Evolutionary conservation across 2,797 vertebrate species (phyloP).

Genomic region (Cynodonichthys magdalenae): DNA sequence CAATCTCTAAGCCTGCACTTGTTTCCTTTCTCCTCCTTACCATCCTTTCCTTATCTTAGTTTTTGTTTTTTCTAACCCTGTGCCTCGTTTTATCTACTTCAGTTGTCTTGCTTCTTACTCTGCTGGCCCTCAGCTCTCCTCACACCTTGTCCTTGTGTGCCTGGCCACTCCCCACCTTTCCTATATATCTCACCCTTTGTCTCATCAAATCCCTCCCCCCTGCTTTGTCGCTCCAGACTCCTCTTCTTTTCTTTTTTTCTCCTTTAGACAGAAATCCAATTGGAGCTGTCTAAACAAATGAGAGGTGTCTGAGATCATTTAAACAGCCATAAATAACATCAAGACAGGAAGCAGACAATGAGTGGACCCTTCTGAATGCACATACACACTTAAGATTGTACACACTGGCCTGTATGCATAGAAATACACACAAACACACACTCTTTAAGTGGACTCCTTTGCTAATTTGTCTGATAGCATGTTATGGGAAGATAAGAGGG

Average conservation of each 20-base stretch:
- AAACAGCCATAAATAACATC: conserved; percentile 78
- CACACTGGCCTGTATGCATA: conserved; percentile 7
- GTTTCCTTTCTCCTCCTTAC: conserved; percentile 19
- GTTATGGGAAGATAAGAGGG: conserved; percentile 70
- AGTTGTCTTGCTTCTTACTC: conserved; percentile 19
- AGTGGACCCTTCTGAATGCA: conserved; percentile 54
- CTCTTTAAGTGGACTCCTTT: conserved; percentile 63
- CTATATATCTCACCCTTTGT: background rate
- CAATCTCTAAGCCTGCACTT: conserved; percentile 15
- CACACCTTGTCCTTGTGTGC: conserved; percentile 28
- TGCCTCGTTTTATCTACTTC: conserved; percentile 11
- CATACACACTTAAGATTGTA: conserved; percentile 22
- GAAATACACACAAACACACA: conserved; percentile 20
- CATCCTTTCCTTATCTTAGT: conserved; percentile 21
- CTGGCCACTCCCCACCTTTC: conserved; percentile 13
- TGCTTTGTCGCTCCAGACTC: conserved; percentile 8
- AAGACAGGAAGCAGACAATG: conserved; percentile 61
- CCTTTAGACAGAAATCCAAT: conserved; percentile 72
- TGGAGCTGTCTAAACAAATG: conserved; percentile 75
- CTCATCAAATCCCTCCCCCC: conserved; percentile 23
- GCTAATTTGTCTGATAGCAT: conserved; percentile 79
- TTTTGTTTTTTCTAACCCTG: conserved; percentile 3
- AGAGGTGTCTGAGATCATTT: conserved; percentile 76
- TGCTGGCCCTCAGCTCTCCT: conserved; percentile 25
- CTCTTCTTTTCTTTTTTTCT: conserved; percentile 41